These are phyloP conservation scores for Genyomyrus donnyi DNA, from an alignment of 2,113 vertebrate genomes.

Conservation along the genomic window DNA sequence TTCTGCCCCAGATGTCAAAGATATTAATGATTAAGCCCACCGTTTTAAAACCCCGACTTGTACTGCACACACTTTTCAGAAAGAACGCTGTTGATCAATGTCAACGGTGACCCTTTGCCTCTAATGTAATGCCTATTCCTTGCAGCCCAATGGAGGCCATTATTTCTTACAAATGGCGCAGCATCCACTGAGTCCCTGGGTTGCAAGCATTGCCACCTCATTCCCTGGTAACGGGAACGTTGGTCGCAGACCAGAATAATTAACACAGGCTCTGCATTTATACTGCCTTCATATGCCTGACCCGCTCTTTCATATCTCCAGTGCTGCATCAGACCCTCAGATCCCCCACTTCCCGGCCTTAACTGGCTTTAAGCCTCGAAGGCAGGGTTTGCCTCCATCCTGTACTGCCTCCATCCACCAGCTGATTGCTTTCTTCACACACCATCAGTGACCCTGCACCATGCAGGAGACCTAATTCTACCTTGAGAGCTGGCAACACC, in stretches of 20 bases:
- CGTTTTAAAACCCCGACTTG: neutral
- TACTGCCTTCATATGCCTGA: neutral
- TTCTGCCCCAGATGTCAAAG: slow-evolving; percentile 25
- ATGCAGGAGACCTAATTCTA: neutral
- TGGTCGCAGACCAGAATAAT: neutral
- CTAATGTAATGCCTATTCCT: neutral
- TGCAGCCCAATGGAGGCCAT: neutral
- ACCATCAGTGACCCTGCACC: neutral
- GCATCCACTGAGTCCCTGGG: neutral
- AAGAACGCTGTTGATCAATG: slow-evolving; percentile 27
- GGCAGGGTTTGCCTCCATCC: neutral
- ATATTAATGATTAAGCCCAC: slow-evolving; percentile 9
- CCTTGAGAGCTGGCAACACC: neutral
- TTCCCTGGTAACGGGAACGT: neutral
- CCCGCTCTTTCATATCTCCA: neutral
- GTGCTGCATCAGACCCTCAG: neutral
- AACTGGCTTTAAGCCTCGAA: neutral
- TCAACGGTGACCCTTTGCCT: slow-evolving; percentile 8
- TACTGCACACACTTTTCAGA: slow-evolving; percentile 12
- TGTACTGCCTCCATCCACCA: neutral
- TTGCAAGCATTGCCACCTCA: neutral
- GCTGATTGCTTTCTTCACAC: neutral
- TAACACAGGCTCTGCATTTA: neutral
- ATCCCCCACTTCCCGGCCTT: neutral
- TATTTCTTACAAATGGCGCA: neutral